Evolutionary conservation across 2,113 vertebrate species (phyloP).

Genomic region (Megaptera novaeangliae): DNA sequence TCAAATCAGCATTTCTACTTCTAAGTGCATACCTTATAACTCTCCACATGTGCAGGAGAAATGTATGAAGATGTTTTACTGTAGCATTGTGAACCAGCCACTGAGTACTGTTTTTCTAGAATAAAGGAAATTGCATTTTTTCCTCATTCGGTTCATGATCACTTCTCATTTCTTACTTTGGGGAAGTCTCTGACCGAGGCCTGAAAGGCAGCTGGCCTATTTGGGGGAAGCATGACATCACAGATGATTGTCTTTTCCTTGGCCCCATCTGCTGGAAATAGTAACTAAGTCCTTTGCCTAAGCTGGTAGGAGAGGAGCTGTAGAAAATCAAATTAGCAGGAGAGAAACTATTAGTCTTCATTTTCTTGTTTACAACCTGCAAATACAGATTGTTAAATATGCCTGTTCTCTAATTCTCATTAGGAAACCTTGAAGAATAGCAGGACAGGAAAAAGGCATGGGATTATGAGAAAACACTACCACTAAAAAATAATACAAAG

Average conservation of each 20-base stretch:
- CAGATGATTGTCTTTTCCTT: background rate
- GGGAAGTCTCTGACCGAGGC: background rate
- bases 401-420: constrained; percentile 40
- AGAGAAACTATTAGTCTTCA: constrained; percentile 64
- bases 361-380: constrained; percentile 63
- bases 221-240: background rate
- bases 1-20: background rate
- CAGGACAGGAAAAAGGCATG: background rate
- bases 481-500: background rate
- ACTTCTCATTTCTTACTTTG: background rate
- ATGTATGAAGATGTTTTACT: background rate
- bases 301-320: background rate
- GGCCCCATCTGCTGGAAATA: constrained; percentile 30
- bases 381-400: constrained; percentile 52
- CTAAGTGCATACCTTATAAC: background rate
- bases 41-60: background rate
- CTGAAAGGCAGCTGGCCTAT: background rate
- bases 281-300: constrained; percentile 22
- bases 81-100: background rate
- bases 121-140: background rate
- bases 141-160: background rate
- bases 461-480: background rate
- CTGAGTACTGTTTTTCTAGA: background rate
- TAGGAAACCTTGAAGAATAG: constrained; percentile 53
- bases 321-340: constrained; percentile 61